Base-by-base conservation (phyloP, 2,113 vertebrate species). In the Hiodon alosoides region DNA sequence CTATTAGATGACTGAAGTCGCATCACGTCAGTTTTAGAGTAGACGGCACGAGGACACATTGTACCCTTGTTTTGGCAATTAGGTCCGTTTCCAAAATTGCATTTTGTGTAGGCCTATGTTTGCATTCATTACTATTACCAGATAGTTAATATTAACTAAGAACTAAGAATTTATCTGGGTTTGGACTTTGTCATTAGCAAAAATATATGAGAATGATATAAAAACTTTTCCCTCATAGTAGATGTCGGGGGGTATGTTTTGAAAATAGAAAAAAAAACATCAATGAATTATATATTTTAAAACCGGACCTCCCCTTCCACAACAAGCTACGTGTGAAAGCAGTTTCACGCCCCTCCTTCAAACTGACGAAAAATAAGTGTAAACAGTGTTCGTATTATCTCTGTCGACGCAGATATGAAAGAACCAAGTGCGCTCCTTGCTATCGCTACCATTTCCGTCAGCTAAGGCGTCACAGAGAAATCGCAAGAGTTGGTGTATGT, bases 351-450 rank as follows among this genome's bases (percentile, higher is more conserved):
- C 79, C 79, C 80, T 69, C 81, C 79, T 81, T 71, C 55, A 60
- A 55, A 57, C 51, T 3, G 7, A 10, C 5, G 17, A 9, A 48
- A 47, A 78, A 61, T 61, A 64, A 14, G 91, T 31, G 31, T 91
- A 92, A 90, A 91, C 89, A 91, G 73, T 57, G 4, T 69, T 0
- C 76, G 11, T 59, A 86, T 91, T 90, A 92, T 91, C 91, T 76
- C 74, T 69, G 17, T 58, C 0, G 52, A 4, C 75, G 72, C 89
- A 90, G 77, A 71, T 84, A 80, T 73, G 77, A 75, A 62, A 78
- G 79, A 68, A 79, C 80, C 81, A 67, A 2, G 78, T 75, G 69
- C 74, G 80, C 74, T 85, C 82, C 76, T 47, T 5, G 76, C n/a
- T 86, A 87, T 31, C 31, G 31, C 31, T 31, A 31, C 31, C 31